Percentiles rank a stretch among this genome's conserved stretches.
Conservation (phyloP, 2,797 vertebrate genomes). For the Hippoglossus hippoglossus region DNA sequence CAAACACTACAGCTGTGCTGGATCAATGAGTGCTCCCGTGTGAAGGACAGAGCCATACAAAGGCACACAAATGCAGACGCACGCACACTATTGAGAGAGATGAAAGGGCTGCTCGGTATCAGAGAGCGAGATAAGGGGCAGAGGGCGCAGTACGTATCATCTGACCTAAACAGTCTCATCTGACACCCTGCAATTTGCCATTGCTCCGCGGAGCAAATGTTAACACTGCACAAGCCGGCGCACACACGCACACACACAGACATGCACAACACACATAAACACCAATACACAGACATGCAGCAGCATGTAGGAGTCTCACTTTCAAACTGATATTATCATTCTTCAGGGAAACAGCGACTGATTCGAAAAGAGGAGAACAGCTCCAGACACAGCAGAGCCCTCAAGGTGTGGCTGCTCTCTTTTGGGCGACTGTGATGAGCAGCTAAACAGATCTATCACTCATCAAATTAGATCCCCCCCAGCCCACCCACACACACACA, state of each 20-base stretch:
- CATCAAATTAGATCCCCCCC: constrained; percentile 64
- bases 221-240: constrained; percentile 52
- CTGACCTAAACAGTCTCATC: constrained; percentile 80
- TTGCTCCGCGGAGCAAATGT: constrained; percentile 73
- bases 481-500: constrained; percentile 30
- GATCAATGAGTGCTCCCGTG: constrained; percentile 79
- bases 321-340: constrained; percentile 41
- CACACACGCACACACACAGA: constrained; percentile 19
- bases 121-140: constrained; percentile 71
- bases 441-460: constrained; percentile 71
- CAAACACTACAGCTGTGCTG: constrained; percentile 67
- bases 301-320: constrained; percentile 31
- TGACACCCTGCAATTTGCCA: constrained; percentile 78
- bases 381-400: constrained; percentile 52
- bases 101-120: constrained; percentile 70
- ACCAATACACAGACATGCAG: constrained; percentile 27
- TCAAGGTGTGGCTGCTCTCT: constrained; percentile 62
- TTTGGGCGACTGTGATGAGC: constrained; percentile 62
- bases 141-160: constrained; percentile 70
- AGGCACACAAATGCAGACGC: constrained; percentile 45
- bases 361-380: constrained; percentile 37
- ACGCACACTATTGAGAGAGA: constrained; percentile 59
- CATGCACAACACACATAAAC: neutral
- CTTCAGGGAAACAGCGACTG: constrained; percentile 25
- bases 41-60: constrained; percentile 78